phyloP scores from a whole-genome alignment of 37 sponge, comb jelly and placozoan species.

The Chondrilla cf. caribensis region DNA sequence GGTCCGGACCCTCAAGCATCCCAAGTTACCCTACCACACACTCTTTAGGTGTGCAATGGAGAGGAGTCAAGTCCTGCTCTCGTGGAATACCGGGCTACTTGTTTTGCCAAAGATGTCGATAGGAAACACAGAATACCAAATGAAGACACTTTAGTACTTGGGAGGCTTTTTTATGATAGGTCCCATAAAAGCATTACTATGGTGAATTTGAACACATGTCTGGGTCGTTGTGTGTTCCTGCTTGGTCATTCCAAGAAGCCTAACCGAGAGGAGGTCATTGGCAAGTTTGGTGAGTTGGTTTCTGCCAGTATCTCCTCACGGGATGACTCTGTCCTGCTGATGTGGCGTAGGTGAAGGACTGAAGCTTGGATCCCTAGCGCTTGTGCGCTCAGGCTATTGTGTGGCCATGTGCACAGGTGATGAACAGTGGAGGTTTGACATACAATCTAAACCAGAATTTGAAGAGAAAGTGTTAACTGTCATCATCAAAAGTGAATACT shows the following conservation, averaged over 20 bases:
- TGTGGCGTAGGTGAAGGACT: slow-evolving; percentile 49
- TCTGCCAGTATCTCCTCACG: too few relatives aligned
- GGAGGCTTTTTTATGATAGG: slow-evolving; percentile 26
- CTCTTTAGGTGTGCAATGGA: too few relatives aligned
- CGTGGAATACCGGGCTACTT: not conserved
- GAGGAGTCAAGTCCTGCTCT: not conserved
- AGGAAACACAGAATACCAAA: not conserved
- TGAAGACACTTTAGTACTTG: not conserved
- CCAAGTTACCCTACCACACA: too few relatives aligned
- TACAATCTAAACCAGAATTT: slow-evolving; percentile 32
- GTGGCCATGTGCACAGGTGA: slow-evolving; percentile 39
- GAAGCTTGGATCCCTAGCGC: slow-evolving; percentile 57
- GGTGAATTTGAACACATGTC: slow-evolving; percentile 39
- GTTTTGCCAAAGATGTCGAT: not conserved
- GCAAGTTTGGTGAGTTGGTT: slow-evolving; percentile 53
- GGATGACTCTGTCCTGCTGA: too few relatives aligned
- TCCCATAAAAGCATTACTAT: slow-evolving; percentile 31
- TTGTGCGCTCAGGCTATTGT: slow-evolving; percentile 30
- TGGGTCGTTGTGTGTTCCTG: slow-evolving; percentile 39
- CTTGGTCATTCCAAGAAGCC: slow-evolving; percentile 54
- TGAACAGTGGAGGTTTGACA: slow-evolving; percentile 46
- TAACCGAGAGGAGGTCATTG: slow-evolving; percentile 47
- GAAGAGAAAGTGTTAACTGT: slow-evolving; percentile 56
- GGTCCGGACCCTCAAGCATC: too few relatives aligned
- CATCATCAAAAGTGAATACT: slow-evolving; percentile 12